Evolutionary conservation across 2,113 vertebrate species (phyloP), one percentile per base, ranked within the genome.

Genomic region (Hassar affinis): DNA sequence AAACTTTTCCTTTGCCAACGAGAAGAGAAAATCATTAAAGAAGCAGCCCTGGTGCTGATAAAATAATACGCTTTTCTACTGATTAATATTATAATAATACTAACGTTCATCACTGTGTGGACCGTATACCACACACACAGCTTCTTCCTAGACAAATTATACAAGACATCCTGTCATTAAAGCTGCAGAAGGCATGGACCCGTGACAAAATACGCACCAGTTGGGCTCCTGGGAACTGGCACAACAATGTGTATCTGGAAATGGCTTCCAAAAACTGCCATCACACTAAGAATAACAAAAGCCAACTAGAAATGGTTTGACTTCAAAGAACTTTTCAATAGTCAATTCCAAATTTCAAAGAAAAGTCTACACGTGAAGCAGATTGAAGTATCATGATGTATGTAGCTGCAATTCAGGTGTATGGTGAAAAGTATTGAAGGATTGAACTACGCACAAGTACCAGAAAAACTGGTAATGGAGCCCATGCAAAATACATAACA

Each of bases 121-220:
- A 56, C 42, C 0, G 15, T 6, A 42, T 42, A 42, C 38, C 22
- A 59, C 57, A 20, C 77, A 54, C 49, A 15, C 35, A 30, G n/a
- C 27, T 68, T 57, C 51, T 57, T 81, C 30, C 66, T 27, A 25
- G 82, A 20, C 61, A 77, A 74, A 82, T 72, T 56, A 27, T 57
- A 62, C 49, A 64, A 6, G 51, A 64, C 51, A 84, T 72, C 72
- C 54, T 49, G 49, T 38, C 71, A 85, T 71, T 59, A 83, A 78
- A 78, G 52, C 51, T 81, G 59, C 20, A 27, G 25, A 62, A 74
- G 42, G 72, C 38, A 68, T 69, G 59, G 20, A 85, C 49, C 71
- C 80, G 68, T 75, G 74, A 68, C 72, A 45, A 80, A 81, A 68
- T 85, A 85, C 49, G 38, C 33, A 77, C n/a, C 15, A 66, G 59